A percentile compares a stretch with the other conserved stretches of the same genome.
phyloP scores from a whole-genome alignment of 2,888 invertebrate species.

The Synanthedon vespiformis region DNA sequence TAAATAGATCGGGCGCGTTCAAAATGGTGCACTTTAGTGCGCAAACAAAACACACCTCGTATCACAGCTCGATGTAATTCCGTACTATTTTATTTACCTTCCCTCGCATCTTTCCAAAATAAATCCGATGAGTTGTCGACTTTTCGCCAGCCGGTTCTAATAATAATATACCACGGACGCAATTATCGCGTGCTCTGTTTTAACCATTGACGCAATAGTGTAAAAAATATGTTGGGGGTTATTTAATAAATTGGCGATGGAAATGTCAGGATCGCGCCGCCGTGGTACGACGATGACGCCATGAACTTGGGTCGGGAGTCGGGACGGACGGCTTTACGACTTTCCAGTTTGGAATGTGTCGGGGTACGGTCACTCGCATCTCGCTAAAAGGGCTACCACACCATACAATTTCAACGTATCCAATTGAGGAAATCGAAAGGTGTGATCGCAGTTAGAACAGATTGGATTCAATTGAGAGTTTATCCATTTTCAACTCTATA shows the following conservation, averaged over 20 bases:
- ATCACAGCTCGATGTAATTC: conserved; percentile 34
- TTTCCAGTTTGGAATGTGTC: neutral
- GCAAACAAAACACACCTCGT: conserved; percentile 46
- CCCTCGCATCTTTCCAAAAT: conserved; percentile 52
- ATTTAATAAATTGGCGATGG: conserved; percentile 44
- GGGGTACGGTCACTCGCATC: conserved; percentile 3
- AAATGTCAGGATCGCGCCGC: conserved; percentile 47
- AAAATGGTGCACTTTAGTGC: conserved; percentile 25
- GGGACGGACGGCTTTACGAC: conserved; percentile 13
- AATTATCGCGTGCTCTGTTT: conserved; percentile 57
- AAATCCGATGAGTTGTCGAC: conserved; percentile 54
- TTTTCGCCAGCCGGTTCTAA: conserved; percentile 60
- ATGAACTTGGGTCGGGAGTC: conserved; percentile 39
- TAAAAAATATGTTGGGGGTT: conserved; percentile 59
- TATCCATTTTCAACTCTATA: too few relatives aligned
- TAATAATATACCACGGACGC: conserved; percentile 53
- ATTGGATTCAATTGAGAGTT: too few relatives aligned
- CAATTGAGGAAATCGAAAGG: too few relatives aligned
- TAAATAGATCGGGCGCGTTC: conserved; percentile 40
- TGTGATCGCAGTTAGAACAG: too few relatives aligned
- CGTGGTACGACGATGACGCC: conserved; percentile 25
- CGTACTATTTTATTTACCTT: conserved; percentile 61
- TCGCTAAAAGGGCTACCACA: too few relatives aligned
- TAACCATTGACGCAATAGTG: conserved; percentile 63
- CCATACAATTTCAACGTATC: too few relatives aligned